A percentile compares a stretch with the other conserved stretches of the same genome.
These are phyloP conservation scores for Takifugu flavidus DNA, from an alignment of 2,113 vertebrate species.

Conservation along the genomic window DNA sequence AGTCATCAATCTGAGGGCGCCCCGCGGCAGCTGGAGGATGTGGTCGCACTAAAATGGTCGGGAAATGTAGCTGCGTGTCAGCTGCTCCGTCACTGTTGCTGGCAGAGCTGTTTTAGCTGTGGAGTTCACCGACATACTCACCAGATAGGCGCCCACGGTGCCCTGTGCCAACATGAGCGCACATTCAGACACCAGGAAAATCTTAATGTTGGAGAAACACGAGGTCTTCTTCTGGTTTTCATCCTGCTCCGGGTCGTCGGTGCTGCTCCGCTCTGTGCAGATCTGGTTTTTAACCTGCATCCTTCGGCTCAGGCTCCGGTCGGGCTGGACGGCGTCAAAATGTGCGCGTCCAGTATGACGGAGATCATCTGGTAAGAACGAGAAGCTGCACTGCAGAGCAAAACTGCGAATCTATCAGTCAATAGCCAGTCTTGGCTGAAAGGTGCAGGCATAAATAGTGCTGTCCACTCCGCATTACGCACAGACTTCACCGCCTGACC, in stretches of 20 bases:
- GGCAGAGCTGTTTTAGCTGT: constrained; percentile 16
- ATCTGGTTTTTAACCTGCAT: constrained; percentile 83
- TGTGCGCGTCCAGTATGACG: constrained; percentile 48
- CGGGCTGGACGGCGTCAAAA: constrained; percentile 45
- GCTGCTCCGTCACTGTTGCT: constrained; percentile 19
- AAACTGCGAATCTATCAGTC: constrained; percentile 19
- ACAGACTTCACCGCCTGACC: constrained; percentile 37
- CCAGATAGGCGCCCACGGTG: constrained; percentile 93
- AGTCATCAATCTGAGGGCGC: constrained; percentile 45
- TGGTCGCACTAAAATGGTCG: constrained; percentile 26
- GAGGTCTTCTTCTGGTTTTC: constrained; percentile 85
- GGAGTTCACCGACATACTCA: constrained; percentile 74
- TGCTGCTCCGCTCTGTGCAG: constrained; percentile 74
- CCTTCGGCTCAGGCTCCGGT: constrained; percentile 66
- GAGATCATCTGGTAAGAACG: constrained; percentile 53
- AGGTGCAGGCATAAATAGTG: constrained; percentile 22
- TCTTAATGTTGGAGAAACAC: constrained; percentile 91
- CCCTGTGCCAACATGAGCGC: constrained; percentile 93
- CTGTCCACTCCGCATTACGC: constrained; percentile 61
- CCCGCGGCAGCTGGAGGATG: constrained; percentile 22
- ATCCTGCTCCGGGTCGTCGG: constrained; percentile 79
- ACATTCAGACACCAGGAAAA: constrained; percentile 92
- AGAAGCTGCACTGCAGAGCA: constrained; percentile 48
- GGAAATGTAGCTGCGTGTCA: constrained; percentile 28
- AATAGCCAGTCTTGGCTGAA: constrained; percentile 29